These are phyloP conservation scores for Crocodylus rhombifer DNA, from an alignment of 2,797 vertebrate genomes.

Conservation along the genomic window DNA sequence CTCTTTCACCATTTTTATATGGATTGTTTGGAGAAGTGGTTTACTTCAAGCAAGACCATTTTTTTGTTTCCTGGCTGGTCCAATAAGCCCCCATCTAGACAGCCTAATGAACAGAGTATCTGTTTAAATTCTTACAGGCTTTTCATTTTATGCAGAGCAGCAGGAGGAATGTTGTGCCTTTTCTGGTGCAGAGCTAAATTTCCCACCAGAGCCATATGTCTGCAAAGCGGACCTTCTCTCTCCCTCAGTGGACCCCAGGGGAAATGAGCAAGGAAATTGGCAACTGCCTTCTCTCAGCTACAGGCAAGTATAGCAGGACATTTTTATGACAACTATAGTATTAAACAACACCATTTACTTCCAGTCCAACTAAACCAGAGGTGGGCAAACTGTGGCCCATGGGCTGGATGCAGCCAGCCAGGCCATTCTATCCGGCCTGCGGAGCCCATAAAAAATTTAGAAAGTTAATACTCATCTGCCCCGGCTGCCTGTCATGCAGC, in stretches of 20 bases:
- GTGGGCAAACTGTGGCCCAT: too few relatives aligned
- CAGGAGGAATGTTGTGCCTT: conserved; percentile 53
- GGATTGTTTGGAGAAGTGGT: conserved; percentile 1
- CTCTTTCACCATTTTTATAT: neutral
- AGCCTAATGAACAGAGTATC: conserved; percentile 30
- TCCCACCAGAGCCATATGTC: conserved; percentile 44
- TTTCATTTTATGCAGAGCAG: conserved; percentile 64
- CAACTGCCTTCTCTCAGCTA: conserved; percentile 55
- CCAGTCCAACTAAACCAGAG: neutral
- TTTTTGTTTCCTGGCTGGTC: neutral
- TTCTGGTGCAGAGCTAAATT: conserved; percentile 65
- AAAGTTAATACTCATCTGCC: too few relatives aligned
- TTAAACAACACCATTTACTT: conserved; percentile 21
- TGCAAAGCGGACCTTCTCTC: conserved; percentile 56
- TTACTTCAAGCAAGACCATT: conserved; percentile 9
- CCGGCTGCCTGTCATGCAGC: too few relatives aligned
- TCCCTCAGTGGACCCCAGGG: conserved; percentile 56
- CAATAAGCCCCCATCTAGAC: conserved; percentile 31
- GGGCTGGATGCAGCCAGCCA: too few relatives aligned
- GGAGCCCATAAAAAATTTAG: too few relatives aligned
- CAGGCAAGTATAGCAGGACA: conserved; percentile 61
- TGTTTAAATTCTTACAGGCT: conserved; percentile 66
- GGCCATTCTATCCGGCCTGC: too few relatives aligned
- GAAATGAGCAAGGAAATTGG: conserved; percentile 53
- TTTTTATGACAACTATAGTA: conserved; percentile 14